Evolutionary conservation across 1,140 invertebrate species (phyloP), one percentile per base, ranked within the genome.

Genomic region (Ceratosolen solmsi): DNA sequence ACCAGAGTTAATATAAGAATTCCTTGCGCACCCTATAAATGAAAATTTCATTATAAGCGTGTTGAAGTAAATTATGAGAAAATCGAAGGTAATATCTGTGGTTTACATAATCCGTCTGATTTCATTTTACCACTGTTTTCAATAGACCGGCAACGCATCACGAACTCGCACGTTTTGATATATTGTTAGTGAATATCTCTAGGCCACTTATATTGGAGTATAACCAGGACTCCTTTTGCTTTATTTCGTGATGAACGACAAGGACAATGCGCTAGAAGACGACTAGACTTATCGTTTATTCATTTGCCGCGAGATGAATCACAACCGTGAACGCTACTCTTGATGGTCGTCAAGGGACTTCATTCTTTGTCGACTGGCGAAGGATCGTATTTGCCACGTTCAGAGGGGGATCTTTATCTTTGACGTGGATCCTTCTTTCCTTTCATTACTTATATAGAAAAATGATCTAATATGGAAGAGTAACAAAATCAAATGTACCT

Each of bases 321-420:
- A 68, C 72, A 58, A 20, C 22, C 68, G 36, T 30, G 54, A 77
- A 72, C 51, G 22, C 46, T 71, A 20, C 27, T 70, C 75, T 51
- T 65, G 65, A 78, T 73, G 68, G 56, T 58, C 70, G 71, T 73
- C 72, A 46, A 78, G 74, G 63, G 81, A 76, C 68, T 78, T 72
- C 51, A 73, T 41, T 27, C 46, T 73, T 77, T 33, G 51, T 9
- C 58, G 51, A 46, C 33, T 27, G 17, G 56, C 33, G 7, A 4
- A 33, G n/a, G 15, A 36, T 58, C 38, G 22, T 60, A 25, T 8
- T 58, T 72, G 25, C 20, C 17, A 70, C 60, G 60, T 76, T 41
- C 80, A 27, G 60, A 63, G 46, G 72, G 60, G 65, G 74, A 75
- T 46, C 65, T 77, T 60, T 82, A 76, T 82, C 54, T 56, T 82